Base-by-base conservation (phyloP, 1,140 invertebrate genomes). In the Drosophila teissieri region DNA sequence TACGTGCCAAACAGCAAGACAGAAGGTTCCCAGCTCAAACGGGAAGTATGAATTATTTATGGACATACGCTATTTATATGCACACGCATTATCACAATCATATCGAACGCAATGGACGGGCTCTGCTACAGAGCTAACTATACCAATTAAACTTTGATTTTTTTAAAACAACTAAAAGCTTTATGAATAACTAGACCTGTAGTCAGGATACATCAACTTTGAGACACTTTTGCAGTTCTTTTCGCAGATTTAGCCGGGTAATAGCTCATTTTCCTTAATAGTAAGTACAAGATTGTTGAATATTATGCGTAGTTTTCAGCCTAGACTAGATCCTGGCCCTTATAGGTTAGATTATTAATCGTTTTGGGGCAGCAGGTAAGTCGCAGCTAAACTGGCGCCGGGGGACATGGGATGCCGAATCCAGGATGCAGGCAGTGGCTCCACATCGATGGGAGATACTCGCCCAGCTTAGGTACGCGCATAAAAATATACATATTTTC, bases 1-100 rank as follows among this genome's bases (percentile, higher is more conserved):
- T 72, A 72, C 68, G 68, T 72, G 68, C 68, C 67, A 70, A 69
- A 24, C 52, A 45, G 37, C 40, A 49, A 57, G 36, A 67, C 52
- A 70, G 52, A 70, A 70, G 52, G 64, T 57, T 70, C 64, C 37
- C n/a, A 10, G 51, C 42, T 14, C 42, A n/a, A 68, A 39, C 22
- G 34, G n/a, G 5, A 31, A 39, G n/a, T 36, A 70, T 56, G 67
- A 56, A 49, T 68, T 70, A 70, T 70, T 69, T 57, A 69, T 40
- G 15, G 42, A 27, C 56, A n/a, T 19, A 24, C 34, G n/a, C 2
- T 22, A 55, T 69, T 69, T 69, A 55, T 69, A 61, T 34, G 40
- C 22, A n/a, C 22, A 63, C 19, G 19, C 15, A 27, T 8, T 2
- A 54, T 31, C 42, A 46, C 31, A 36, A 27, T 39, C 40, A 52